These are phyloP conservation scores for Ophioderma brevispina DNA, from an alignment of 35 echinoderm and acorn worm genomes.

Conservation along the genomic window DNA sequence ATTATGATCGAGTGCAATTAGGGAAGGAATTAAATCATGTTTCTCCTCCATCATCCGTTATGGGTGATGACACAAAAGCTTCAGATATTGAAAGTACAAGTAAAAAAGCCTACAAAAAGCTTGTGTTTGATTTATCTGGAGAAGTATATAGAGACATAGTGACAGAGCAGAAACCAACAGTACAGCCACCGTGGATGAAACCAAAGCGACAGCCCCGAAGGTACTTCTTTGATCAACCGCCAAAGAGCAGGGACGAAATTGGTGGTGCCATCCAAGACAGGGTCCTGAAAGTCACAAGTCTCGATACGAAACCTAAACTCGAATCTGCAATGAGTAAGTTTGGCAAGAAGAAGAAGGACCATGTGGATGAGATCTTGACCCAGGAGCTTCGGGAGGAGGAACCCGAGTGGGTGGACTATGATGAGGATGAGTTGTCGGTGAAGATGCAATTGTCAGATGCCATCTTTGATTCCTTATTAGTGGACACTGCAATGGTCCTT, in stretches of 20 bases:
- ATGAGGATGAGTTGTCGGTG: conserved; percentile 93
- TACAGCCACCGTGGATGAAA: conserved; percentile 92
- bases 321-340: conserved; percentile 34
- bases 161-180: conserved; percentile 65
- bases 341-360: conserved; percentile 93
- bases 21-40: conserved; percentile 25
- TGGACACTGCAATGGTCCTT: conserved; percentile 80
- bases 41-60: conserved; percentile 38
- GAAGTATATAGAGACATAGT: conserved; percentile 81
- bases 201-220: conserved; percentile 79
- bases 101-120: conserved; percentile 81
- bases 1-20: conserved; percentile 49
- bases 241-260: conserved; percentile 53
- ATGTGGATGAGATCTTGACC: conserved; percentile 94
- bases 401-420: conserved; percentile 98
- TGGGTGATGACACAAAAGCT: conserved; percentile 83
- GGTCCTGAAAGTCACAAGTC: conserved; percentile 43
- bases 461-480: conserved; percentile 84
- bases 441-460: conserved; percentile 97
- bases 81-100: conserved; percentile 95
- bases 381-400: conserved; percentile 92
- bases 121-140: conserved; percentile 82
- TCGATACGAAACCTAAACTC: conserved; percentile 37
- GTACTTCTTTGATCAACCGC: conserved; percentile 68
- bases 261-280: conserved; percentile 37